phyloP scores from a whole-genome alignment of 2,113 vertebrate species.

The Ochotona curzoniae region DNA sequence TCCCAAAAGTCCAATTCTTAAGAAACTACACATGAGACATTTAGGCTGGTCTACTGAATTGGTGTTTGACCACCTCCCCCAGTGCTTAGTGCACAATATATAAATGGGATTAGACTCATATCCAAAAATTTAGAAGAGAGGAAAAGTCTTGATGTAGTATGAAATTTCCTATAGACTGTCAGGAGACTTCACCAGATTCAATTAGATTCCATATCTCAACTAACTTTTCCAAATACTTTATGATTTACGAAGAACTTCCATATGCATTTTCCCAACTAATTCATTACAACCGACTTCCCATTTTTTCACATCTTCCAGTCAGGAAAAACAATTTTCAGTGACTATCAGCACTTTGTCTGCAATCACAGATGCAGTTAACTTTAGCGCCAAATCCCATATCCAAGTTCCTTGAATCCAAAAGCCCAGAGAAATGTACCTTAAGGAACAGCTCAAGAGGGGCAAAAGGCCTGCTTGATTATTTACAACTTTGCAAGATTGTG shows the following conservation, averaged over 20 bases:
- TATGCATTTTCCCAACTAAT: background rate
- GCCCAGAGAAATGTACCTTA: background rate
- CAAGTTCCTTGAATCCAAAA: background rate
- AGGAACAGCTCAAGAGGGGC: background rate
- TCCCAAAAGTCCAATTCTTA: background rate
- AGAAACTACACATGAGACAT: background rate
- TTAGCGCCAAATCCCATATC: background rate
- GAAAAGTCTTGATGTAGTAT: background rate
- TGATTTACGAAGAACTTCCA: background rate
- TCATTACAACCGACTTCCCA: background rate
- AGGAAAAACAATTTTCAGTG: background rate
- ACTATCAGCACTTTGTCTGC: constrained; percentile 17
- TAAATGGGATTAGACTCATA: background rate
- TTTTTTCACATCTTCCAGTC: background rate
- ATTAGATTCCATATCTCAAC: background rate
- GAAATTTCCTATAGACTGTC: background rate
- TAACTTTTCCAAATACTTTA: background rate
- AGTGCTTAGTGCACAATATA: background rate
- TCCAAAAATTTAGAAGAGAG: background rate
- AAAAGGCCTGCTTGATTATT: background rate
- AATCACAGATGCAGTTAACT: background rate
- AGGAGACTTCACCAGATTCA: background rate
- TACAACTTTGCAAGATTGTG: background rate
- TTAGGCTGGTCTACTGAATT: background rate
- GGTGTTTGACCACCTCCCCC: background rate